Conservation (phyloP, 2,797 vertebrate genomes). For the Enteromius fasciolatus region DNA sequence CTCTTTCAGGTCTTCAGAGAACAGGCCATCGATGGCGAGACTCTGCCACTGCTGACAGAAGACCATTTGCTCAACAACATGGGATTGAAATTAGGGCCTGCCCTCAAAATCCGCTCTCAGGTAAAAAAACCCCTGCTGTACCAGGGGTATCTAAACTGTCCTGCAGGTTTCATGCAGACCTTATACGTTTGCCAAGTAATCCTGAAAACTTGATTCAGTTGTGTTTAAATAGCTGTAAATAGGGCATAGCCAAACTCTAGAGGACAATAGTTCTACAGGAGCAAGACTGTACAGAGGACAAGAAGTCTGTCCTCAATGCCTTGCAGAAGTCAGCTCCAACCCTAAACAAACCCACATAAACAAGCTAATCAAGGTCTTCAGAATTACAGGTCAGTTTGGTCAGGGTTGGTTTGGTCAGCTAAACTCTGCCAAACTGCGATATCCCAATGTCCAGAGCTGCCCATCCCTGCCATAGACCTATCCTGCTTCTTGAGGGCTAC, state of each 20-base stretch:
- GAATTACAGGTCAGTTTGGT: neutral
- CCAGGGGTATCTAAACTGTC: neutral
- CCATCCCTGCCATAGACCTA: neutral
- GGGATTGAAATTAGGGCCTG: conserved; percentile 95
- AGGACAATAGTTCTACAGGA: neutral
- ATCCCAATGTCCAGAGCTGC: neutral
- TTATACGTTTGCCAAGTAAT: neutral
- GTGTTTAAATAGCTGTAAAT: neutral
- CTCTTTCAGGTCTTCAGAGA: conserved; percentile 91
- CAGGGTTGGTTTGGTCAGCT: neutral
- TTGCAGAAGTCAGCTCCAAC: neutral
- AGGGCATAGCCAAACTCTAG: neutral
- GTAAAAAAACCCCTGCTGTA: conserved; percentile 68
- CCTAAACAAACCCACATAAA: neutral
- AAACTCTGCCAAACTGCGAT: neutral
- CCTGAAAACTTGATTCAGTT: neutral
- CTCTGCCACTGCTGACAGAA: conserved; percentile 93
- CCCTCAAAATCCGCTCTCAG: conserved; percentile 96
- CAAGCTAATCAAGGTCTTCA: neutral
- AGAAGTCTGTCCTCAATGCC: neutral
- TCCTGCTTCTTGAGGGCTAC: neutral
- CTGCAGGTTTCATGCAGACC: neutral
- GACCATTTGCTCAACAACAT: conserved; percentile 96
- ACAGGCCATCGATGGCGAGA: conserved; percentile 96
- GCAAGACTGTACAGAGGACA: neutral